Evolutionary conservation across 2,797 vertebrate species (phyloP).

Genomic region (Chelonia mydas): DNA sequence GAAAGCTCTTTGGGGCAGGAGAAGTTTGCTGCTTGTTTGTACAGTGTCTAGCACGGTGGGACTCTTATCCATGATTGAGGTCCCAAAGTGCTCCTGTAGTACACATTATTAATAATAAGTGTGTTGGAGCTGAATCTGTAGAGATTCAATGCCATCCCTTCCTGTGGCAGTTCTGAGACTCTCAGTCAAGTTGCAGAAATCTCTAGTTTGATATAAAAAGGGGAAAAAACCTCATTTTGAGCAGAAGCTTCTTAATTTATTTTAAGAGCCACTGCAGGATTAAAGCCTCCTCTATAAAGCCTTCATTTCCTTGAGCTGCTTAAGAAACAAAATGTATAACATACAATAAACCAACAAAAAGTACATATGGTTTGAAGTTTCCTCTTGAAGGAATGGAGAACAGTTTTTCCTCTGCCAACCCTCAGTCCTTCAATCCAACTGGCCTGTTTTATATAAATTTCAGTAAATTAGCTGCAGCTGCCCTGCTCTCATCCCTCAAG

Average conservation of each 20-base stretch:
- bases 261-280: background rate
- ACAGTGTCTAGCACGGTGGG: no score
- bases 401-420: background rate
- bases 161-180: background rate
- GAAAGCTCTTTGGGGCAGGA: background rate
- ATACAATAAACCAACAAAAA: background rate
- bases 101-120: background rate
- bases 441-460: background rate
- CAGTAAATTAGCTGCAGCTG: background rate
- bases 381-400: background rate
- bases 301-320: background rate
- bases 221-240: background rate
- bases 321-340: background rate
- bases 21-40: background rate
- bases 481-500: background rate
- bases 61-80: background rate
- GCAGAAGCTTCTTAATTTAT: background rate
- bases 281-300: background rate
- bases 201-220: background rate
- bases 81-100: no score
- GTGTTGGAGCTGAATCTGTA: background rate
- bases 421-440: background rate
- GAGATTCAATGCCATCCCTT: background rate
- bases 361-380: background rate
- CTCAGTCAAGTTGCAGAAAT: background rate